Conservation (phyloP, 2,888 invertebrate genomes). For the Chalcosyrphus nemorum region DNA sequence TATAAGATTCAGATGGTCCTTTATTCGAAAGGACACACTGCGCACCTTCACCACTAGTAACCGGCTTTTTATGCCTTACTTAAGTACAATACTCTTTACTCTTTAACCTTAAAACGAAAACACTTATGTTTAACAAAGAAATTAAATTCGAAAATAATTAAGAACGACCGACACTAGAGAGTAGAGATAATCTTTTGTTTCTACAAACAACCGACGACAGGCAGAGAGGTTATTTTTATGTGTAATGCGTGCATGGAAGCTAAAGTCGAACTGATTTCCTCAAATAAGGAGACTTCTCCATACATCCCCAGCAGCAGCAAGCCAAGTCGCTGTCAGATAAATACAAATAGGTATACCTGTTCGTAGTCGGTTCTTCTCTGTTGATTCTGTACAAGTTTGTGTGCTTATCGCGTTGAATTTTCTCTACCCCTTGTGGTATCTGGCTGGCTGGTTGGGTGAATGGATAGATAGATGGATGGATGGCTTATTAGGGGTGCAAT, state of each 20-base stretch:
- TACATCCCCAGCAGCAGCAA: slow-evolving; percentile 44
- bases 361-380: slow-evolving; percentile 26
- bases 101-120: slow-evolving; percentile 1
- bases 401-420: slow-evolving; percentile 35
- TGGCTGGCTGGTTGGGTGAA: too few species aligned
- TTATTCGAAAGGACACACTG: background rate
- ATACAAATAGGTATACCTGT: slow-evolving; percentile 53
- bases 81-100: background rate
- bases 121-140: background rate
- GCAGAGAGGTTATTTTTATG: background rate
- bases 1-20: background rate
- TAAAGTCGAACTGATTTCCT: slow-evolving; percentile 69
- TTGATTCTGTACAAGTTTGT: slow-evolving; percentile 24
- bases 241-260: slow-evolving; percentile 68
- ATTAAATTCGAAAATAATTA: background rate
- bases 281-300: slow-evolving; percentile 59
- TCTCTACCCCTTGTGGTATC: too few species aligned
- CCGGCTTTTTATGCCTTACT: background rate
- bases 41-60: background rate
- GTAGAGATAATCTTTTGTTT: slow-evolving; percentile 8
- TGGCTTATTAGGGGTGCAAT: slow-evolving; percentile 4
- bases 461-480: too few species aligned
- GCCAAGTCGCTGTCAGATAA: slow-evolving; percentile 48
- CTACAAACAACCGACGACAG: too few species aligned
- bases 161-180: background rate